These are phyloP conservation scores for Pocillopora meandrina DNA, from an alignment of 92 coral and sea anemone species.

Conservation along the genomic window DNA sequence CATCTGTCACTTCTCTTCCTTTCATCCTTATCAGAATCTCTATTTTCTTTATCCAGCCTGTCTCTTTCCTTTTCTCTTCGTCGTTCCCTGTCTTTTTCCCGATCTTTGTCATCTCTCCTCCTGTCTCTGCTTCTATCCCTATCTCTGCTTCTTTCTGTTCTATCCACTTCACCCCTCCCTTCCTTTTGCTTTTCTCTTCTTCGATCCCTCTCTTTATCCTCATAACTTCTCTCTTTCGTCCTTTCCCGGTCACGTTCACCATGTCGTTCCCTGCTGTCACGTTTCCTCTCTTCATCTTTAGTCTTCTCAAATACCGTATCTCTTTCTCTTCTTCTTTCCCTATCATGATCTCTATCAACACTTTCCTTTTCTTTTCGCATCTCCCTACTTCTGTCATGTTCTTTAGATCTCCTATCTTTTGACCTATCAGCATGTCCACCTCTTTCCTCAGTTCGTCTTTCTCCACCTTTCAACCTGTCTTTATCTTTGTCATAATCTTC, in stretches of 20 bases:
- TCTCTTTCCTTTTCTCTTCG: slow-evolving; percentile 51
- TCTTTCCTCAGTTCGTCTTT: slow-evolving; percentile 44
- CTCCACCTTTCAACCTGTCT: slow-evolving; percentile 54
- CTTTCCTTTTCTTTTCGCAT: slow-evolving; percentile 39
- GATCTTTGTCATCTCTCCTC: slow-evolving; percentile 54
- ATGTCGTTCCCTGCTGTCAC: slow-evolving; percentile 39
- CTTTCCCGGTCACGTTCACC: slow-evolving; percentile 47
- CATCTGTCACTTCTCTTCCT: slow-evolving; percentile 36
- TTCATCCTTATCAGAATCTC: slow-evolving; percentile 37
- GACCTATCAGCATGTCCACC: slow-evolving; percentile 23
- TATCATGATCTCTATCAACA: slow-evolving; percentile 37
- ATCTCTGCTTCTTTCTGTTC: slow-evolving; percentile 37
- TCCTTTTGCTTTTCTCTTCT: slow-evolving; percentile 50
- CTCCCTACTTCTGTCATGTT: slow-evolving; percentile 38
- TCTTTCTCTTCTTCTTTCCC: slow-evolving; percentile 32
- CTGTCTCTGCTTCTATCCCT: slow-evolving; percentile 48
- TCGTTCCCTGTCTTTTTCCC: slow-evolving; percentile 49
- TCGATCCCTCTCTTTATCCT: slow-evolving; percentile 43
- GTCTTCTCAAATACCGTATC: slow-evolving; percentile 19
- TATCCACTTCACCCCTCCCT: slow-evolving; percentile 35
- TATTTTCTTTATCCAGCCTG: slow-evolving; percentile 31
- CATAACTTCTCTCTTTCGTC: slow-evolving; percentile 25
- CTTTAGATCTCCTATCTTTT: slow-evolving; percentile 42
- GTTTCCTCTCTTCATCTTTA: slow-evolving; percentile 26
- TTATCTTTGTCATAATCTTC: slow-evolving; percentile 49